These are phyloP conservation scores for Lithosia quadra DNA, from an alignment of 2,888 invertebrate species.

Conservation along the genomic window DNA sequence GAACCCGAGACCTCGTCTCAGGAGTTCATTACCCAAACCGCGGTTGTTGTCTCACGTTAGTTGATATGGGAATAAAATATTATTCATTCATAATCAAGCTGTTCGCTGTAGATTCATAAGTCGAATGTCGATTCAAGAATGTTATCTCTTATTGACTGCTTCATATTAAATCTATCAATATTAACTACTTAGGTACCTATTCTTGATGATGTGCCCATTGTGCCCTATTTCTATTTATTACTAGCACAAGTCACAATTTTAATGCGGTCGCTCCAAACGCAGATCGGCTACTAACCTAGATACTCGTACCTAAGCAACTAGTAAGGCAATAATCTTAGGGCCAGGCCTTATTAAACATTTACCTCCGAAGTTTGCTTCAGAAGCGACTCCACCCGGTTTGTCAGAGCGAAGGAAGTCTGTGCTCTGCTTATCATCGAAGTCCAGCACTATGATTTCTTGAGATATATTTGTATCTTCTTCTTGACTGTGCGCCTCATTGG, in stretches of 20 bases:
- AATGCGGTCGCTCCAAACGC: not conserved
- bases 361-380: constrained; percentile 91
- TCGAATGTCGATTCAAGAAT: not conserved
- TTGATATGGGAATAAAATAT: too few relatives aligned
- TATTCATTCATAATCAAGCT: too few relatives aligned
- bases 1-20: too few relatives aligned
- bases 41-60: too few relatives aligned
- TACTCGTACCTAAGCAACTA: too few relatives aligned
- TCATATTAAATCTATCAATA: not conserved
- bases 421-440: constrained; percentile 95
- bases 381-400: constrained; percentile 88
- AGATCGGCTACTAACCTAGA: not conserved
- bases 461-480: constrained; percentile 97
- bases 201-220: not conserved
- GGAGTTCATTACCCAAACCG: too few relatives aligned
- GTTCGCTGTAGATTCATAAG: too few relatives aligned
- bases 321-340: not conserved
- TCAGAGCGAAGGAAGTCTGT: constrained; percentile 92
- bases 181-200: too few relatives aligned
- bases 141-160: not conserved
- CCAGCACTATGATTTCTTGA: constrained; percentile 96
- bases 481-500: constrained; percentile 88
- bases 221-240: not conserved
- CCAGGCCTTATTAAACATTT: constrained; percentile 13
- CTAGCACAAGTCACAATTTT: not conserved